Conservation (phyloP, 2,113 vertebrate genomes). For the Hippocampus barbouri region DNA sequence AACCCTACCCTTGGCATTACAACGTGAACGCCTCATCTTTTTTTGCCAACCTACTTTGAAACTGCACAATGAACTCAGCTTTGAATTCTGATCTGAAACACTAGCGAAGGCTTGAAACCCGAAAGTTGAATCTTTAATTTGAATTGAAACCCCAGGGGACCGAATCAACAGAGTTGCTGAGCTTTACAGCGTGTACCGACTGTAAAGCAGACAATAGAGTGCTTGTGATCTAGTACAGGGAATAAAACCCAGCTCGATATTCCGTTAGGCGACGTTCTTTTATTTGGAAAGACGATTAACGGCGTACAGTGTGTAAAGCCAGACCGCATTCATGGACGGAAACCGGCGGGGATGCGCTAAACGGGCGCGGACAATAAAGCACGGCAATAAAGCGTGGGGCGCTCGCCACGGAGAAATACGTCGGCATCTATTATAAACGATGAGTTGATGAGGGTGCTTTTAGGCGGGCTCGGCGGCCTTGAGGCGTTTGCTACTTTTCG, state of each 20-base stretch:
- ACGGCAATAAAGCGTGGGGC: neutral
- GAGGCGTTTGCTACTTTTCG: conserved; percentile 1
- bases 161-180: neutral
- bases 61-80: neutral
- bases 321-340: conserved; percentile 17
- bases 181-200: neutral
- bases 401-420: neutral
- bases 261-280: neutral
- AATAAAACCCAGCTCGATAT: conserved; percentile 2
- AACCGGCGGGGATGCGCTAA: conserved; percentile 11
- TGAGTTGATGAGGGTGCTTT: neutral
- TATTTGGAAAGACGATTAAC: conserved; percentile 25
- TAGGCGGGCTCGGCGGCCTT: conserved; percentile 14
- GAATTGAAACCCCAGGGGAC: neutral
- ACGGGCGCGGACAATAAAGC: conserved; percentile 9
- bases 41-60: neutral
- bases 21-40: neutral
- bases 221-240: neutral
- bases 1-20: neutral
- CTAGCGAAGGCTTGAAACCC: neutral
- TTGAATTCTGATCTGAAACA: neutral
- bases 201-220: neutral
- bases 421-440: neutral
- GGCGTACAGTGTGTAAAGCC: conserved; percentile 7
- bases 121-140: neutral